Percentiles rank a stretch among this genome's conserved stretches.
These are phyloP conservation scores for Mus spretus DNA, from an alignment of 2,797 vertebrate species.

Conservation along the genomic window DNA sequence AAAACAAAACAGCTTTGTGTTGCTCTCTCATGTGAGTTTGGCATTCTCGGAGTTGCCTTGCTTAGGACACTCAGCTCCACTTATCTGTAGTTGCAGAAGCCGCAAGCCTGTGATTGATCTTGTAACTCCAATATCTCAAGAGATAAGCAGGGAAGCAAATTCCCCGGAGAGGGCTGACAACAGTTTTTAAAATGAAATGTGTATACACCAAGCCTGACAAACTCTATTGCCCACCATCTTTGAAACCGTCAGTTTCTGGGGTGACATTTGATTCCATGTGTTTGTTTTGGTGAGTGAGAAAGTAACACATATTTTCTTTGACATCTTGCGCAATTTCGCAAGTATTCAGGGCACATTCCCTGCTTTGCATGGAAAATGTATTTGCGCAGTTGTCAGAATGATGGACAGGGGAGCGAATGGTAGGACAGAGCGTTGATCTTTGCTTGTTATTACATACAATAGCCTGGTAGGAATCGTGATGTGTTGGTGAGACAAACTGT, in stretches of 20 bases:
- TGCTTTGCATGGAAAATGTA: conserved; percentile 94
- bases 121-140: conserved; percentile 78
- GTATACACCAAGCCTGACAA: conserved; percentile 70
- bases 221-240: conserved; percentile 79
- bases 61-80: conserved; percentile 64
- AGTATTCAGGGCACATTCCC: conserved; percentile 88
- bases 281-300: conserved; percentile 87
- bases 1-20: conserved; percentile 51
- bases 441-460: conserved; percentile 94
- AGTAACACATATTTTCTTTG: conserved; percentile 87
- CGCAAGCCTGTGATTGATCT: conserved; percentile 81
- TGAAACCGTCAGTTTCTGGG: conserved; percentile 79
- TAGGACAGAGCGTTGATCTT: conserved; percentile 88
- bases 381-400: conserved; percentile 96
- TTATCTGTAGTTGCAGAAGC: conserved; percentile 67
- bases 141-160: conserved; percentile 81
- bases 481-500: conserved; percentile 93
- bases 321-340: conserved; percentile 87
- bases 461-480: conserved; percentile 92
- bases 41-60: conserved; percentile 75
- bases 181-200: conserved; percentile 84
- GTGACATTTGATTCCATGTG: conserved; percentile 82
- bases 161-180: conserved; percentile 80
- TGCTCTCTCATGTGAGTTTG: conserved; percentile 59
- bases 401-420: conserved; percentile 92